Base-by-base conservation (phyloP, 92 coral and sea anemone genomes). In the Epizoanthus ramosus region DNA sequence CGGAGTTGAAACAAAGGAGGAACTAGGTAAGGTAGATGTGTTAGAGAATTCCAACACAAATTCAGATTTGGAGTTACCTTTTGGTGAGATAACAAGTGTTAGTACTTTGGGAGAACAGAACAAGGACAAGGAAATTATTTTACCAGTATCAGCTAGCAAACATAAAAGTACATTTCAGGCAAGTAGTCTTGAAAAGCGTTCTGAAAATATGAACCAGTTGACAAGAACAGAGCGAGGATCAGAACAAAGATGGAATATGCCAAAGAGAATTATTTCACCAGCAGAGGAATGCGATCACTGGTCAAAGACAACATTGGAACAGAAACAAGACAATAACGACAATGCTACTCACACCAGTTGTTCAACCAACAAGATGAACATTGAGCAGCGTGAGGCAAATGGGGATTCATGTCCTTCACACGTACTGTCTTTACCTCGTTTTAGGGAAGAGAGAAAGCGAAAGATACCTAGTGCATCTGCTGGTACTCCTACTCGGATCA, bases 401-500 rank as follows among this genome's bases (percentile, higher is more conserved):
- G 57, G 23, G 15, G 6, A 60, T 76, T 59, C 52, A 4, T 35
- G 54, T 18, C 19, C 0, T 76, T 60, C 56, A 39, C 58, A 41
- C 16, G 16, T 9, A 50, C 14, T 50, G 54, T 50, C 54, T 41
- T 13, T 43, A 43, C 31, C 82, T 5, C 15, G 37, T 39, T 13
- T 17, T 5, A 77, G 47, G 57, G 82, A 77, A 61, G 33, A 57
- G 24, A 77, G 82, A 22, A 77, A 77, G 23, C 82, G 82, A 12
- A 77, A 77, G 41, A 10, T 9, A 59, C 10, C 39, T 28, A 17
- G 15, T 12, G 58, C 61, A 19, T 1, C 58, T 59, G 4, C 31
- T 13, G 58, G 43, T 8, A 10, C 56, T 37, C 82, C 82, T 37
- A 13, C 22, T 77, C 54, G 82, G 17, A 60, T 77, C 71, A 77